Evolutionary conservation across 2,888 invertebrate species (phyloP).

Genomic region (Drosophila melanosoma): DNA sequence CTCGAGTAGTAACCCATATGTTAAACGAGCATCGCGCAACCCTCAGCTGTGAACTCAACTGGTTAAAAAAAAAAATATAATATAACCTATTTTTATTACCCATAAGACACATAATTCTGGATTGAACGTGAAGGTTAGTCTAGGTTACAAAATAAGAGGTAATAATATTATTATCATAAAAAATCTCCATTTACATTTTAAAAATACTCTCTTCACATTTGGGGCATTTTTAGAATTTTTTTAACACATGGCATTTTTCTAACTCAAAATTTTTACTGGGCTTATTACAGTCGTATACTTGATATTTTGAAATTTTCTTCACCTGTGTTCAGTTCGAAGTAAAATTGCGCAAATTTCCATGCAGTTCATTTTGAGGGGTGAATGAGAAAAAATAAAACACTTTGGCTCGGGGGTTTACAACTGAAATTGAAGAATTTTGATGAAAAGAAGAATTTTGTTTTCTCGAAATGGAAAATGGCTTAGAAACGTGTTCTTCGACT

Average conservation of each 20-base stretch:
- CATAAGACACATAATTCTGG: neutral
- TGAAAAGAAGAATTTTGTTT: constrained; percentile 42
- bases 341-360: constrained; percentile 39
- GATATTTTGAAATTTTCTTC: neutral
- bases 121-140: neutral
- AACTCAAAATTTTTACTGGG: neutral
- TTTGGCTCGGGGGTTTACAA: neutral
- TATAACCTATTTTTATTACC: constrained; percentile 9
- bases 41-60: constrained; percentile 24
- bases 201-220: neutral
- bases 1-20: constrained; percentile 3
- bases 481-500: constrained; percentile 3
- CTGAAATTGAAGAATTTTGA: constrained; percentile 43
- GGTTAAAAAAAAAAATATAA: constrained; percentile 27
- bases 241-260: neutral
- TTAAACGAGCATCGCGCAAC: constrained; percentile 8
- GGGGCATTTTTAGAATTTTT: neutral
- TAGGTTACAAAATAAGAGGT: neutral
- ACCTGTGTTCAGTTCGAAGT: constrained; percentile 26
- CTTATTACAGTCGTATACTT: constrained; percentile 10
- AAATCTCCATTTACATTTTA: neutral
- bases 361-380: constrained; percentile 48
- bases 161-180: neutral
- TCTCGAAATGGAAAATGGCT: constrained; percentile 32
- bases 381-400: constrained; percentile 1